Evolutionary conservation across 2,113 vertebrate species (phyloP).

Genomic region (Poeciliopsis prolifica): DNA sequence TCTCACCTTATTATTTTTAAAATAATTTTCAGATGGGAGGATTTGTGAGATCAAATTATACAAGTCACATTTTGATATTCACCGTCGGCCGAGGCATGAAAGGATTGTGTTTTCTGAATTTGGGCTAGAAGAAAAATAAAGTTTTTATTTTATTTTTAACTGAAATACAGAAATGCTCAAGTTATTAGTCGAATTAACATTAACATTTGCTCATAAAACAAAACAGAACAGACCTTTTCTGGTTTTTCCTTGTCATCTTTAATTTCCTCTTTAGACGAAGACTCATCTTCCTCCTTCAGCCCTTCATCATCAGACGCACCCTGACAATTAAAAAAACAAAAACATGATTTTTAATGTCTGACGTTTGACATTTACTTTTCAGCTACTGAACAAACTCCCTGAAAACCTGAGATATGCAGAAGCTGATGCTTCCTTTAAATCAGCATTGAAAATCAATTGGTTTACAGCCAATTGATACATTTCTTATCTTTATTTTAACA

Average conservation of each 20-base stretch:
- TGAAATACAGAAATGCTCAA: not conserved
- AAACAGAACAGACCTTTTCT: constrained; percentile 10
- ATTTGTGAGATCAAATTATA: too few species aligned
- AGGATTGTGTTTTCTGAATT: constrained; percentile 62
- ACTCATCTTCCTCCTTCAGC: constrained; percentile 33
- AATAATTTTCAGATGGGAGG: too few species aligned
- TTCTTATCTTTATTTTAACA: too few species aligned
- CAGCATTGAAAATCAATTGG: too few species aligned
- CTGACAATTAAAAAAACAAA: constrained; percentile 16
- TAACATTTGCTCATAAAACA: not conserved
- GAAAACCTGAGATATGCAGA: too few species aligned
- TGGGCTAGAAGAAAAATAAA: constrained; percentile 40
- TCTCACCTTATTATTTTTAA: too few species aligned
- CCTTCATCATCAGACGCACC: constrained; percentile 54
- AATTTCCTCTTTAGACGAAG: constrained; percentile 34
- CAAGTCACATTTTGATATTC: not conserved
- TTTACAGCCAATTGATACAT: too few species aligned
- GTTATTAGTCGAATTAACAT: not conserved
- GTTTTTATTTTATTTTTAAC: too few species aligned
- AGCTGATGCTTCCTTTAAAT: too few species aligned
- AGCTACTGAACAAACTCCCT: too few species aligned
- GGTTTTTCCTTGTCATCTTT: constrained; percentile 40
- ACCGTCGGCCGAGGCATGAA: constrained; percentile 72
- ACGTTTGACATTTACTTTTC: not conserved
- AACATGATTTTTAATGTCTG: not conserved